A percentile compares a stretch with the other conserved stretches of the same genome.
Conservation (phyloP, 35 echinoderm and acorn worm genomes). For the Lytechinus variegatus region DNA sequence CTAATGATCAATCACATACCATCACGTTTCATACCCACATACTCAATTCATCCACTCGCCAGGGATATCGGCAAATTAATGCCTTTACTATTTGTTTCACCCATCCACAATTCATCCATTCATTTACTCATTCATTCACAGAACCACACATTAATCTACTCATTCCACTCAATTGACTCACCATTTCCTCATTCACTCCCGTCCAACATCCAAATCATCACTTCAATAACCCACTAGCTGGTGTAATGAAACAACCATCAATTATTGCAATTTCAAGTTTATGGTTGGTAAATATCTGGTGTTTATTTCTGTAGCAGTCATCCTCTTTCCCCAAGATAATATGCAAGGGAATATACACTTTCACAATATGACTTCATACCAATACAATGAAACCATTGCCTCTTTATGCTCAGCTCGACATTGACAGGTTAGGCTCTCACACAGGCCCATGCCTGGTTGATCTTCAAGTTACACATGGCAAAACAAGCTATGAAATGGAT, state of each 20-base stretch:
- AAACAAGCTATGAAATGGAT: not conserved
- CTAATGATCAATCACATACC: too few relatives aligned
- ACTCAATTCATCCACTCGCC: too few relatives aligned
- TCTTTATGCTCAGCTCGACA: not conserved
- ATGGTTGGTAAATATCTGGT: constrained; percentile 1
- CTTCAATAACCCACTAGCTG: not conserved
- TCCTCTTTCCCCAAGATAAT: not conserved
- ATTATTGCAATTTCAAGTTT: not conserved
- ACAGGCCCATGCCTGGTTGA: not conserved
- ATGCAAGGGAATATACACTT: not conserved
- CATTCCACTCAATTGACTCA: too few relatives aligned
- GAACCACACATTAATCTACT: too few relatives aligned
- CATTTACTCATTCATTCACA: too few relatives aligned
- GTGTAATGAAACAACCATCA: not conserved
- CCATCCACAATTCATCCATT: too few relatives aligned
- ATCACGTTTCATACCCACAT: too few relatives aligned
- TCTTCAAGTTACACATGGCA: not conserved
- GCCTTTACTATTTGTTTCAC: too few relatives aligned
- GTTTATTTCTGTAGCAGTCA: not conserved
- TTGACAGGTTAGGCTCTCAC: not conserved
- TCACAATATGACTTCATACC: not conserved
- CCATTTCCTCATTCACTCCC: not conserved
- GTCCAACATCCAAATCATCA: not conserved
- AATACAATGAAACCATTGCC: not conserved
- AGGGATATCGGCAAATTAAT: too few relatives aligned